phyloP scores from a whole-genome alignment of 2,888 invertebrate genomes.

The Drosophila mettleri region DNA sequence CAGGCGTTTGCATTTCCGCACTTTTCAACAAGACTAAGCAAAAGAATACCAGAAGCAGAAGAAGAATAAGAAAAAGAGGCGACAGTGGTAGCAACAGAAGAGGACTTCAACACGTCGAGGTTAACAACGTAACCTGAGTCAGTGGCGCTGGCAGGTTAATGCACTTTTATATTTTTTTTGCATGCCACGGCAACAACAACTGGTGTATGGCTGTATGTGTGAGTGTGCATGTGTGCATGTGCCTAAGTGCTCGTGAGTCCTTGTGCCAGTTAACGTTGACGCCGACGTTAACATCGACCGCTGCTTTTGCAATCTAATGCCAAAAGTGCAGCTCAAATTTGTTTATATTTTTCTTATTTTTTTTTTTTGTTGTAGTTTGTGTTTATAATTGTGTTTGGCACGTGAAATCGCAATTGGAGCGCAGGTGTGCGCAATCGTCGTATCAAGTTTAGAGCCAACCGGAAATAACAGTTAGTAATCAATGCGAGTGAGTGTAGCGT shows the following conservation, averaged over 20 bases:
- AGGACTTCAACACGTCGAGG: conserved; percentile 27
- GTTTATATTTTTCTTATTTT: conserved; percentile 1
- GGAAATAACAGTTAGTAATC: conserved; percentile 11
- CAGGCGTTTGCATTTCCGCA: conserved; percentile 71
- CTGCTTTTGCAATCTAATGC: conserved; percentile 37
- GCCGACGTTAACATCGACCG: conserved; percentile 14
- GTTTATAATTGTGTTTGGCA: background rate
- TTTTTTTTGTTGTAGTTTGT: conserved; percentile 9
- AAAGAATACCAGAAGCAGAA: conserved; percentile 29
- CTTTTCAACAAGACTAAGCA: conserved; percentile 45
- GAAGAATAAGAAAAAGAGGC: conserved; percentile 1
- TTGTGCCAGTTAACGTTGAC: conserved; percentile 31
- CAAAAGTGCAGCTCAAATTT: conserved; percentile 40
- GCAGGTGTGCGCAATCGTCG: background rate
- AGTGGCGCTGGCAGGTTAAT: conserved; percentile 65
- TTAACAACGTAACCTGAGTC: conserved; percentile 68
- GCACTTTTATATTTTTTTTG: conserved; percentile 67
- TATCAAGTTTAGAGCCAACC: background rate
- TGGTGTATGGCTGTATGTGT: conserved; percentile 65
- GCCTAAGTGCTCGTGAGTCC: conserved; percentile 75
- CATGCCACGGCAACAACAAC: conserved; percentile 35
- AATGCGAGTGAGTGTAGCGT: background rate
- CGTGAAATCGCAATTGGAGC: conserved; percentile 4
- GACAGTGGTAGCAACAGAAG: conserved; percentile 3
- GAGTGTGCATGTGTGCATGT: conserved; percentile 51